Evolutionary conservation across 1,140 invertebrate species (phyloP).

Genomic region (Trachymyrmex septentrionalis): DNA sequence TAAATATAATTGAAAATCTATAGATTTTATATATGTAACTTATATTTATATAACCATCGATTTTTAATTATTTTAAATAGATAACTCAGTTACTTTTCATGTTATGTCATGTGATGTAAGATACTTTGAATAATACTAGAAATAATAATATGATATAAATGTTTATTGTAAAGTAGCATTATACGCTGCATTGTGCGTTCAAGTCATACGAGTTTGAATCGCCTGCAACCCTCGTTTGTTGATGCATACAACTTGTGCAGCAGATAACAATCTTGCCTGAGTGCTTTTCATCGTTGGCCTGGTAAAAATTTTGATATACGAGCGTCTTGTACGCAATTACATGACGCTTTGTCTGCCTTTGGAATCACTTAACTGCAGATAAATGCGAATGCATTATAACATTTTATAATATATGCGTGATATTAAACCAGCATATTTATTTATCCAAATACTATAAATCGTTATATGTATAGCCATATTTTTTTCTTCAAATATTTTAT

Average conservation of each 20-base stretch:
- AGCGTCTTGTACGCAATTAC: conserved; percentile 29
- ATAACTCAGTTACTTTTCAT: background rate
- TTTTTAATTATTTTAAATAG: background rate
- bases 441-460: background rate
- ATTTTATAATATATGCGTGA: background rate
- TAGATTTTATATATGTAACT: background rate
- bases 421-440: background rate
- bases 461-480: background rate
- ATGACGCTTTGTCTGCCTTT: conserved; percentile 32
- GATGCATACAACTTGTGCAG: conserved; percentile 55
- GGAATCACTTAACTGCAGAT: conserved; percentile 55
- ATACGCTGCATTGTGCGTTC: background rate
- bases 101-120: background rate
- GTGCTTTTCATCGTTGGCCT: conserved; percentile 52
- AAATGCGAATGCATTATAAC: conserved; percentile 35
- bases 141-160: conserved; percentile 22
- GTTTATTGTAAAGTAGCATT: background rate
- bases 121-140: background rate
- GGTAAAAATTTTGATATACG: conserved; percentile 69
- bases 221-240: conserved; percentile 26
- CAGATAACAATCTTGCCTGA: conserved; percentile 68
- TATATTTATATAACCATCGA: background rate
- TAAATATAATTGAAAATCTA: background rate
- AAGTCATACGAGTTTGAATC: conserved; percentile 6
- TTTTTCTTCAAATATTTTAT: background rate